Percentiles rank a stretch among this genome's conserved stretches.
phyloP scores from a whole-genome alignment of 2,888 invertebrate species.

The Fragum whitleyi region DNA sequence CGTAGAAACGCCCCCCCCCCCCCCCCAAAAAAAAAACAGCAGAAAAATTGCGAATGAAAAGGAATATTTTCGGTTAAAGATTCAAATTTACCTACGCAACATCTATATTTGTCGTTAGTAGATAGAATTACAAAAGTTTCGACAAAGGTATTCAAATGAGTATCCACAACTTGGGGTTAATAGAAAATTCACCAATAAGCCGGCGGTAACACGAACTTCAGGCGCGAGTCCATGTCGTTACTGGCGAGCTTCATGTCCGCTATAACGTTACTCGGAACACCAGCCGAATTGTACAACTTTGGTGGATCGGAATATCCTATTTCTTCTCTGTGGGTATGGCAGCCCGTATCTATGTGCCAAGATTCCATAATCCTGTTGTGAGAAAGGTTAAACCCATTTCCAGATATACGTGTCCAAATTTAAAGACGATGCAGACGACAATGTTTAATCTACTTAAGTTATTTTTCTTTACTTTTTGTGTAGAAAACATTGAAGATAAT shows the following conservation, averaged over 20 bases:
- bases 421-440: neutral
- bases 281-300: conserved; percentile 82
- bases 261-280: conserved; percentile 79
- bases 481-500: too few species aligned
- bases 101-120: too few species aligned
- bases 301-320: conserved; percentile 78
- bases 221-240: conserved; percentile 76
- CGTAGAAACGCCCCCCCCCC: too few species aligned
- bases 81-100: too few species aligned
- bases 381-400: conserved; percentile 66
- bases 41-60: too few species aligned
- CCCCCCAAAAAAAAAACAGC: too few species aligned
- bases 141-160: too few species aligned
- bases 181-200: conserved; percentile 76
- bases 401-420: neutral
- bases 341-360: conserved; percentile 75
- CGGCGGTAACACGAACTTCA: conserved; percentile 79
- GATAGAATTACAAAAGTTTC: too few species aligned
- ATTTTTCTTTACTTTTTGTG: too few species aligned
- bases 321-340: conserved; percentile 77
- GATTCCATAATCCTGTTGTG: conserved; percentile 77
- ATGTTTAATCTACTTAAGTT: neutral
- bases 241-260: conserved; percentile 80
- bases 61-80: too few species aligned
- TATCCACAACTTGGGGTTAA: too few species aligned